Percentiles rank a stretch among this genome's conserved stretches.
phyloP scores from a whole-genome alignment of 2,888 invertebrate genomes.

The Coronaproctus castanopsis region DNA sequence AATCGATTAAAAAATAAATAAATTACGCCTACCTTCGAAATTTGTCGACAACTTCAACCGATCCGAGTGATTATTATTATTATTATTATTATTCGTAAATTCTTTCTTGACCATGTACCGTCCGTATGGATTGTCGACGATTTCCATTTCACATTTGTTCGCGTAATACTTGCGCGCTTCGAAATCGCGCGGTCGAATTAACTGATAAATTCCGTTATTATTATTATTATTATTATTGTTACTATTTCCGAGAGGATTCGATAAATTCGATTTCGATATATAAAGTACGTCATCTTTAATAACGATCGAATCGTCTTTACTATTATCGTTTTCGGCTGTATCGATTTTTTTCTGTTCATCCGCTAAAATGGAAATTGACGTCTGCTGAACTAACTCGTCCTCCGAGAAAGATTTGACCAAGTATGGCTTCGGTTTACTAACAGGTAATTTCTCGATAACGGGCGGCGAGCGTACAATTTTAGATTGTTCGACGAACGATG shows the following conservation, averaged over 20 bases:
- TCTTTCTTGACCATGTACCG: no score
- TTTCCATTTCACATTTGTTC: constrained; percentile 14
- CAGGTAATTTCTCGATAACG: not conserved
- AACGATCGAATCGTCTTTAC: not conserved
- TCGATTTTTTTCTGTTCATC: no score
- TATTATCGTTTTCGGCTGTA: no score
- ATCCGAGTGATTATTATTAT: not conserved
- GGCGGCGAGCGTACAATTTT: no score
- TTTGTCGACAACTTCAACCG: not conserved
- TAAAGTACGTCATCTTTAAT: not conserved
- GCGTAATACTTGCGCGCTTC: constrained; percentile 27
- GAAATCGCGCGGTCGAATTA: constrained; percentile 36
- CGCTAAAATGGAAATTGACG: no score
- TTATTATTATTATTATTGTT: constrained; percentile 19
- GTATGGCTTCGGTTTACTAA: not conserved
- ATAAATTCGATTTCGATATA: not conserved
- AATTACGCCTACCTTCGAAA: not conserved
- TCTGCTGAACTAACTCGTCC: no score
- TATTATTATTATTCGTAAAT: no score
- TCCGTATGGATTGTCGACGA: not conserved
- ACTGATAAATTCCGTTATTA: constrained; percentile 29
- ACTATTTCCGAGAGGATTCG: no score
- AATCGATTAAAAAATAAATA: no score
- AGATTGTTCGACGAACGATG: not conserved
- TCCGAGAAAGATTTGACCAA: not conserved